Evolutionary conservation across 2,888 invertebrate genomes (phyloP), one percentile per base, ranked within the genome.

Genomic region (Caenorhabditis afra): DNA sequence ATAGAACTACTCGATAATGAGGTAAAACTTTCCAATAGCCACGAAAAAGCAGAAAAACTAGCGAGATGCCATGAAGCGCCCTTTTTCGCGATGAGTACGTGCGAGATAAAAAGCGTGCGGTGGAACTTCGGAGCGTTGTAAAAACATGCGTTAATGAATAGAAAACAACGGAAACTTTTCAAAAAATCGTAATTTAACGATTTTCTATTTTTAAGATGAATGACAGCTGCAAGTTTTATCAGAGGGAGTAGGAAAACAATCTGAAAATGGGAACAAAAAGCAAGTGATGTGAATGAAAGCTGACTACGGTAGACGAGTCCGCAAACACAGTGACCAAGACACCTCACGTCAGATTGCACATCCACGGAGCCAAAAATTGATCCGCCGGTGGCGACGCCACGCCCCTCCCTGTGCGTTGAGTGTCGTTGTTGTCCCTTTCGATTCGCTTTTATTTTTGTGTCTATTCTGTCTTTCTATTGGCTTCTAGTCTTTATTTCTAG

Each of bases 51-150:
- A 8, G 44, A 44, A 53, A 53, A 47, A 22, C n/a, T 23, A 23
- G 11, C 23, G 12, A 49, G 41, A 37, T 44, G 22, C 44, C 35
- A n/a, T 45, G 73, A 64, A 73, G 49, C 73, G 73, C 73, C 73
- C 73, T 73, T 73, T n/a, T 52, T 44, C 45, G 37, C 0, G 35
- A 14, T 18, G 62, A 50, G 37, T 57, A 52, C 59, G 66, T 66
- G 59, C 59, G 16, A 16, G 44, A 61, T 74, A 68, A 76, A 58
- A 39, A n/a, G 16, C 18, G 41, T 7, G 75, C 67, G 44, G 0
- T 23, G 71, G 49, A 37, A 73, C 37, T 18, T 7, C 61, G 75
- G 67, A 76, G 67, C 50, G 37, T 76, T 57, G 75, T 76, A n/a
- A 22, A 23, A 45, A 47, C 4, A 14, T 29, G 29, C 3, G 7